These are phyloP conservation scores for Hipparchia sbordonii DNA, from an alignment of 2,888 invertebrate species.

Conservation along the genomic window DNA sequence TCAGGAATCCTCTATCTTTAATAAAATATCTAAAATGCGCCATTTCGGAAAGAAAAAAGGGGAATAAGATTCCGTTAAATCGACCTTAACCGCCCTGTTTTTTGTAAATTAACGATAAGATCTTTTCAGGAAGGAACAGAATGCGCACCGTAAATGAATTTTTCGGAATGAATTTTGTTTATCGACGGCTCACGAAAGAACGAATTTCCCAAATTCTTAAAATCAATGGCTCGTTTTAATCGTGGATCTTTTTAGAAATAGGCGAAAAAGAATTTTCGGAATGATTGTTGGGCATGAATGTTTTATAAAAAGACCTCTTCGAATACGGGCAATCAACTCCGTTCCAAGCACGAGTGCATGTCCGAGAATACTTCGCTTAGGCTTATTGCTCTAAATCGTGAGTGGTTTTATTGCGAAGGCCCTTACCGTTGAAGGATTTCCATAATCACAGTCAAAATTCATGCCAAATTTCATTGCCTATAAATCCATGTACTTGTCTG, in stretches of 20 bases:
- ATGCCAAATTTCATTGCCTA: conserved; percentile 24
- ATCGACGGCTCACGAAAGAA: conserved; percentile 6
- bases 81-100: conserved; percentile 28
- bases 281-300: conserved; percentile 22
- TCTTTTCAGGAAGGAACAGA: conserved; percentile 5
- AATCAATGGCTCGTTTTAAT: conserved; percentile 12
- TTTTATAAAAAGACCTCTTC: conserved; percentile 25
- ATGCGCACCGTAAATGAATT: not conserved
- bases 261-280: conserved; percentile 8
- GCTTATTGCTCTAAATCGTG: conserved; percentile 25
- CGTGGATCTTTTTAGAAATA: conserved; percentile 9
- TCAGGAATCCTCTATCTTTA: conserved; percentile 26
- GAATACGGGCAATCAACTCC: conserved; percentile 20
- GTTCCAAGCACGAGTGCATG: conserved; percentile 23
- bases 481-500: conserved; percentile 17
- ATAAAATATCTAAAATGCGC: conserved; percentile 36
- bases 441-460: conserved; percentile 28
- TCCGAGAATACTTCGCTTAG: conserved; percentile 26
- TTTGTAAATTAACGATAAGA: conserved; percentile 22
- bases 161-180: conserved; percentile 15
- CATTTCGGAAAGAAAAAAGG: conserved; percentile 28
- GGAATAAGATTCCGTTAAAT: conserved; percentile 26
- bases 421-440: conserved; percentile 28
- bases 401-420: conserved; percentile 30
- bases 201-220: conserved; percentile 9